Base-by-base conservation (phyloP, 2,797 vertebrate species). In the Oryzias dopingdopingensis region DNA sequence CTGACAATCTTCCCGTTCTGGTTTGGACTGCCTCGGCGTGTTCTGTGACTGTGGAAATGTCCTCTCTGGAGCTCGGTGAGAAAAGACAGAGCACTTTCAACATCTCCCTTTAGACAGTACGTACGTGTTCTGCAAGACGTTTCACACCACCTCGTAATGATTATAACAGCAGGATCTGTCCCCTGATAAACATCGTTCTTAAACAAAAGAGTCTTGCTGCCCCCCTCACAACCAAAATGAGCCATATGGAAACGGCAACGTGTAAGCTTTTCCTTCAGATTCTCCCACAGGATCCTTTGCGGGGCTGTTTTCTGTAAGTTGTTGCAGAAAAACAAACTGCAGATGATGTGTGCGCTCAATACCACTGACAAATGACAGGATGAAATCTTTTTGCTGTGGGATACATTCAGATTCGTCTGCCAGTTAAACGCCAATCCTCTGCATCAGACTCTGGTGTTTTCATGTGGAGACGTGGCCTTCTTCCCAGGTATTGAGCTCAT, bases 151-250 rank as follows among this genome's bases (percentile, higher is more conserved):
- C 77, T 78, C 44, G 7, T 90, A 83, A 91, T 89, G 86, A 81
- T 81, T 86, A 74, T 79, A 86, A 67, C 87, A 85, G 84, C 76
- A 68, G 75, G 70, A 80, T 88, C 81, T 83, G 77, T 88, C 88
- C 79, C 84, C 77, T 71, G 86, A 87, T 76, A 74, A 87, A 84
- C 82, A 87, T 88, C 82, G 76, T 60, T 85, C 81, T 84, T 60
- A 64, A 83, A 84, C 76, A 80, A 80, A 84, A 75, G 84, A 51
- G 81, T 74, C 49, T 55, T 37, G 46, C 73, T 86, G 85, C 84
- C 72, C 32, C 53, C 62, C 60, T 62, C 67, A 62, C 63, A 63
- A 67, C 65, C 76, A 62, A 83, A 84, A 74, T 55, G 56, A 72
- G 66, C 55, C 70, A 69, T 79, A 66, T 78, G 74, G 71, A 84